Conservation (phyloP, 2,888 invertebrate species). For the Pegoplata infirma region DNA sequence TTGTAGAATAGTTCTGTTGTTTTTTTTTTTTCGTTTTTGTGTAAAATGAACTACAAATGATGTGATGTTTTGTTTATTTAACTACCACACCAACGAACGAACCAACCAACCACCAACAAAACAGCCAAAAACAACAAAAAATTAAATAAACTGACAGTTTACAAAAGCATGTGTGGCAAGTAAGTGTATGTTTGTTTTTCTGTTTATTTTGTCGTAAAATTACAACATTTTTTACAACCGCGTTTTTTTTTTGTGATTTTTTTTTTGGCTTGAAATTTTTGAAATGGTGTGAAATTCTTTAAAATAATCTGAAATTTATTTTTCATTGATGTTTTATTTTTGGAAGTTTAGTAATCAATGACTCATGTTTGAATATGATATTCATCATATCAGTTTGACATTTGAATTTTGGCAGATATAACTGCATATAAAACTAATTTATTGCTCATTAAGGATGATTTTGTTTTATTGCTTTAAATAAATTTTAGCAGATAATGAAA, state of each 20-base stretch:
- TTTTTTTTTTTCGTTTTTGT: neutral
- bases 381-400: neutral
- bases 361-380: constrained; percentile 8
- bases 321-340: neutral
- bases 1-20: constrained; percentile 26
- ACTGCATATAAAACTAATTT: too few species aligned
- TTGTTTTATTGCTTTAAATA: too few species aligned
- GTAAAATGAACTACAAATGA: constrained; percentile 57
- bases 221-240: constrained; percentile 49
- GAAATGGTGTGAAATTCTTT: constrained; percentile 55
- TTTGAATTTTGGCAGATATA: neutral
- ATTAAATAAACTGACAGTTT: constrained; percentile 62
- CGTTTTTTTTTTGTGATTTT: constrained; percentile 4
- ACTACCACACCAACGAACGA: too few species aligned
- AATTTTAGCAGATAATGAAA: too few species aligned
- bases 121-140: constrained; percentile 52
- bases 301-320: neutral
- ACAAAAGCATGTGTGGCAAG: constrained; percentile 63
- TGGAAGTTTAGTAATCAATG: constrained; percentile 11
- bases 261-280: constrained; percentile 11
- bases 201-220: constrained; percentile 58
- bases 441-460: neutral
- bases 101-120: constrained; percentile 23
- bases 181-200: constrained; percentile 43
- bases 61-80: constrained; percentile 59